A percentile compares a stretch with the other conserved stretches of the same genome.
These are phyloP conservation scores for Tethea ocularis DNA, from an alignment of 2,888 invertebrate genomes.

Conservation along the genomic window DNA sequence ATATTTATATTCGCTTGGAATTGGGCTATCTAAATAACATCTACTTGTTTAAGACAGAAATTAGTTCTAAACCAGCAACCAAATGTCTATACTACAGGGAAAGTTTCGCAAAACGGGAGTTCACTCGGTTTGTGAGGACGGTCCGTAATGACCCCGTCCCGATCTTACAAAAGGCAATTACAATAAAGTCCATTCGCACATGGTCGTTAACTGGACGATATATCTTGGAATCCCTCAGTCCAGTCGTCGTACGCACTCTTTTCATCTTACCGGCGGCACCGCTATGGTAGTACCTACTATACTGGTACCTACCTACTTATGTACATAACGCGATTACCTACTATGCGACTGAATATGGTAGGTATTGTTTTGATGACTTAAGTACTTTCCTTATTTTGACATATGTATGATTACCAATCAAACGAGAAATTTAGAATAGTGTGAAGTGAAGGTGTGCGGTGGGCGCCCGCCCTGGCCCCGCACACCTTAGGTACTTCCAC, in stretches of 20 bases:
- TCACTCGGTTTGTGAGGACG: conserved; percentile 69
- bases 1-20: conserved; percentile 5
- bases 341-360: neutral
- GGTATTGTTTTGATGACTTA: conserved; percentile 5
- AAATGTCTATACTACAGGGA: conserved; percentile 56
- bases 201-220: conserved; percentile 82
- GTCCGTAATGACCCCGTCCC: conserved; percentile 78
- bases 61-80: conserved; percentile 39
- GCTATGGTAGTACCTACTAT: conserved; percentile 20
- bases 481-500: conserved; percentile 77
- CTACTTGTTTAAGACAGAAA: conserved; percentile 36
- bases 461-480: conserved; percentile 44
- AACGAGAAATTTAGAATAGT: conserved; percentile 34
- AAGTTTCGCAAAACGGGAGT: conserved; percentile 73
- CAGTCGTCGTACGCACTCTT: conserved; percentile 62
- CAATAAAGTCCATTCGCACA: conserved; percentile 83
- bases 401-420: neutral
- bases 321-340: too few relatives aligned
- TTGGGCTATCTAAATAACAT: conserved; percentile 10
- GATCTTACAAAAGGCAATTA: conserved; percentile 84
- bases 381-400: too few relatives aligned
- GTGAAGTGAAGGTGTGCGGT: conserved; percentile 36
- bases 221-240: conserved; percentile 76
- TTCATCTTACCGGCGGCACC: conserved; percentile 53
- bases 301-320: too few relatives aligned